Base-by-base conservation (phyloP, 1,140 invertebrate genomes). In the Brachionus rubens region DNA sequence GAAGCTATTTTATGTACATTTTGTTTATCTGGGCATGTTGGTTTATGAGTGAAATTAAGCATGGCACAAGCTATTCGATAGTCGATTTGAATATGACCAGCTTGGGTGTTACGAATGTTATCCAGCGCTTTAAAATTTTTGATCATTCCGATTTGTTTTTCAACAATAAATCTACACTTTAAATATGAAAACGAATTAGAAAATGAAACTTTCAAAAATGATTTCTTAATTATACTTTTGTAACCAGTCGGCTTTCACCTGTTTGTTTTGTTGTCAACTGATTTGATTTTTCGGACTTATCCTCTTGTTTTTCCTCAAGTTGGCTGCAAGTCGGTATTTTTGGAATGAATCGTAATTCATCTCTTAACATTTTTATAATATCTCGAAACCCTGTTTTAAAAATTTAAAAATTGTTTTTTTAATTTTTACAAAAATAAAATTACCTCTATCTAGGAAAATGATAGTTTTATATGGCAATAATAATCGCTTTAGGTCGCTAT, bases 401-500 rank as follows among this genome's bases (percentile, higher is more conserved):
- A 21, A 24, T 4, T 21, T 3, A 21, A 21, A 16, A 24, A n/a
- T n/a, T n/a, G n/a, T n/a, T n/a, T n/a, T 59, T 41, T 62, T 36
- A 62, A 62, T 36, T 36, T 56, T 56, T 62, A 62, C 21, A 16
- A 62, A 62, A 62, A 62, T 54, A 30, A 54, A 62, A 62, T 62
- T 62, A 62, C 56, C 30, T 62, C 56, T 33, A 41, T 62, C 56
- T 62, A 62, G 33, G 36, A 62, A 62, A 62, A 62, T 40, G 36
- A 16, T 21, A 36, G 56, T 62, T 62, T 59, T 62, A 9, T 62
- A 16, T 36, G 56, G 56, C 28, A 62, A 40, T 62, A 62, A 62
- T 62, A 62, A 36, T 62, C 36, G 12, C 56, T 16, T 62, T 21
- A 62, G 30, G n/a, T 59, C 54, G 19, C 24, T 54, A 26, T 54